Base-by-base conservation (phyloP, 2,888 invertebrate species). In the Neria commutata region DNA sequence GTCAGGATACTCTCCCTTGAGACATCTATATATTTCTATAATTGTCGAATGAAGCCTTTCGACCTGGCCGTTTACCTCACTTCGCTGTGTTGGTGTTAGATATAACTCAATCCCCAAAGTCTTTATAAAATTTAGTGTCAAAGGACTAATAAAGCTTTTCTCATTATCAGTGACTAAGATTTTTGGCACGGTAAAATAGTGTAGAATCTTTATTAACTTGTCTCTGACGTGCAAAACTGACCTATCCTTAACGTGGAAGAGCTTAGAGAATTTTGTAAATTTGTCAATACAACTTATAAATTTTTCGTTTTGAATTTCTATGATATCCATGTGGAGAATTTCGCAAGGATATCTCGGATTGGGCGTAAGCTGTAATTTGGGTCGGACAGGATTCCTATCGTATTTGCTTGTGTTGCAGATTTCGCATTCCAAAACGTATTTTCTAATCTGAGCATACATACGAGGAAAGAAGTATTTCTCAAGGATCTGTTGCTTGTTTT, bases 401-500 rank as follows among this genome's bases (percentile, higher is more conserved):
- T 58, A 49, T 29, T 58, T 58, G 29, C 49, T 54, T 10, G 11
- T 21, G 2, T n/a, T 34, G 17, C 54, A 60, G 10, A 49, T 33
- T 29, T 46, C 50, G 29, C 54, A 59, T 2, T 40, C 4, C 14
- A 14, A 19, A 0, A 48, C 51, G 17, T 40, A 50, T 11, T 62
- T 24, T 25, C 59, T 56, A 11, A 62, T 58, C 2, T 50, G 40
- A n/a, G 47, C 52, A 17, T 29, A 50, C 56, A 59, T 62, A 17
- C 29, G 26, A 1, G 54, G 62, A 17, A 56, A 60, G 14, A 57
- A 60, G 3, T 47, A 60, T 33, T 46, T 60, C 21, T 62, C 62
- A 5, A 59, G 16, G 25, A 60, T 56, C 33, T 62, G 52, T 1
- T 49, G n/a, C n/a, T n/a, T n/a, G 10, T 62, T 60, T 57, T 62